A percentile compares a stretch with the other conserved stretches of the same genome.
phyloP scores from a whole-genome alignment of 2,888 invertebrate species.

The Trachelus stipa region DNA sequence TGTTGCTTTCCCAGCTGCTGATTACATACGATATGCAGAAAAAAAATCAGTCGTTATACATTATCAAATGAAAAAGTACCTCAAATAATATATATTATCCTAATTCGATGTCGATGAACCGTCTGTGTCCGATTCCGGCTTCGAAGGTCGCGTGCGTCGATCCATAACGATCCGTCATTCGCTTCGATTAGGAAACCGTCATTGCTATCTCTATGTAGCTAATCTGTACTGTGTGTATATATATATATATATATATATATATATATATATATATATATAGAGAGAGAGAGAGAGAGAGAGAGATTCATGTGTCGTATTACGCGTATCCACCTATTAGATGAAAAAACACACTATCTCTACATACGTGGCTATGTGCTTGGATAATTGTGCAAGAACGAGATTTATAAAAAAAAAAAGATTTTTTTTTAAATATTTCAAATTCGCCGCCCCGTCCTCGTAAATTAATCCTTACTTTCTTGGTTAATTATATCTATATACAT shows the following conservation, averaged over 20 bases:
- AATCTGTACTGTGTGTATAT: too few species aligned
- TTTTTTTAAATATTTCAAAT: too few species aligned
- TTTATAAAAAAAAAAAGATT: background rate
- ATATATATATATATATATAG: too few species aligned
- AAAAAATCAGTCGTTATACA: background rate
- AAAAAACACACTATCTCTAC: background rate
- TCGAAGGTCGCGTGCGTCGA: constrained; percentile 38
- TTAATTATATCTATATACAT: too few species aligned
- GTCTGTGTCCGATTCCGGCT: constrained; percentile 55
- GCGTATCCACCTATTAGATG: background rate
- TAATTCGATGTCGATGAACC: constrained; percentile 62
- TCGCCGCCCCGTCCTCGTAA: fast-evolving
- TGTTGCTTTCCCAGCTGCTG: background rate
- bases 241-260: too few species aligned
- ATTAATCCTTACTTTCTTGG: too few species aligned
- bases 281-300: too few species aligned
- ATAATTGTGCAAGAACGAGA: background rate
- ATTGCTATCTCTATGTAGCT: background rate
- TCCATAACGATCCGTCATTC: constrained; percentile 6
- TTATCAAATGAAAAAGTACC: background rate
- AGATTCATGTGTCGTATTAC: background rate
- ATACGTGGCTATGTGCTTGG: background rate
- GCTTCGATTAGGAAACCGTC: constrained; percentile 33
- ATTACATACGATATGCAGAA: background rate
- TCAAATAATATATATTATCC: constrained; percentile 50